Conservation (phyloP, 2,113 vertebrate species). For the Jacana jacana region DNA sequence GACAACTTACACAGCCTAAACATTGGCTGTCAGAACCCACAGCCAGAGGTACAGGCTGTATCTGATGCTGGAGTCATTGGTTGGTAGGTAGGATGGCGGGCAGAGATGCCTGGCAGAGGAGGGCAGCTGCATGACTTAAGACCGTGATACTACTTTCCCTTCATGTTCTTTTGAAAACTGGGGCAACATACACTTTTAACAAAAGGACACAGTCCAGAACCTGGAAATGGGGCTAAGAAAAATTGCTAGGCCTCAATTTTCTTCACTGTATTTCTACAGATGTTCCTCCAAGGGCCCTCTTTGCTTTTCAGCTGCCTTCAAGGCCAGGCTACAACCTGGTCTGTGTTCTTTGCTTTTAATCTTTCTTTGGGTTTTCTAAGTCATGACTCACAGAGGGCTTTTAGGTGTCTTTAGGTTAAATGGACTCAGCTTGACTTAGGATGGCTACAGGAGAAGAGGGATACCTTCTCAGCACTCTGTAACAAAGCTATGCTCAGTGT, state of each 20-base stretch:
- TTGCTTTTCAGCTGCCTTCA: not conserved
- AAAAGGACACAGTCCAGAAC: not conserved
- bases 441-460: not conserved
- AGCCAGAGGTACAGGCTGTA: not conserved
- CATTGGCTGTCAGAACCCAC: not conserved
- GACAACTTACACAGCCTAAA: not conserved
- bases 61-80: not conserved
- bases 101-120: not conserved
- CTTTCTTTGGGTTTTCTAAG: not conserved
- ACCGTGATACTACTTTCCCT: not conserved
- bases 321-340: not conserved
- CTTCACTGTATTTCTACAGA: not conserved
- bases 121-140: not conserved
- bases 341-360: not conserved
- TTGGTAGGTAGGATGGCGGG: not conserved
- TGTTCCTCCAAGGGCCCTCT: not conserved
- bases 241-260: not conserved
- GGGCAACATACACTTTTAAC: not conserved
- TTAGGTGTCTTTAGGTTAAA: not conserved
- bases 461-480: not conserved
- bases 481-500: not conserved
- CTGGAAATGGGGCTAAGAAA: not conserved
- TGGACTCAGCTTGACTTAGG: not conserved
- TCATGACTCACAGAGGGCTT: not conserved
- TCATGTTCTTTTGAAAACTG: not conserved